phyloP scores from a whole-genome alignment of 2,113 vertebrate species.

The Eurypyga helias region DNA sequence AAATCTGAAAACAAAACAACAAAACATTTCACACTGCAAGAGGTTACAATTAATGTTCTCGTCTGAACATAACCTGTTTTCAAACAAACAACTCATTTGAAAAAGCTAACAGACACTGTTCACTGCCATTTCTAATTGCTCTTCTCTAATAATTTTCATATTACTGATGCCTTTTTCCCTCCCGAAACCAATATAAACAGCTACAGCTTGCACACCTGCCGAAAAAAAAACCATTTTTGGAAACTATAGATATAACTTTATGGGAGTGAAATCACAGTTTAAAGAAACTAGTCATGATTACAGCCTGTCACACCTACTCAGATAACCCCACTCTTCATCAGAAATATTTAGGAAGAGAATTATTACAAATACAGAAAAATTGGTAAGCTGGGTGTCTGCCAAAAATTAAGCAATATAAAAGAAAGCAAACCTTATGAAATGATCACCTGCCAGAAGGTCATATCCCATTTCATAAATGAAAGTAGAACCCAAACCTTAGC shows the following conservation, averaged over 20 bases:
- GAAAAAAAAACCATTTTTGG: not conserved
- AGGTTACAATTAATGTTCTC: not conserved
- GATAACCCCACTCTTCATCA: not conserved
- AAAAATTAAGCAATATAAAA: not conserved
- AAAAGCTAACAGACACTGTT: not conserved
- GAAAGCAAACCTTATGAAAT: not conserved
- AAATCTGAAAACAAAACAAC: constrained; percentile 77
- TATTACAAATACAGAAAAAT: not conserved
- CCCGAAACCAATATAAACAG: not conserved
- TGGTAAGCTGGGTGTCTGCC: not conserved
- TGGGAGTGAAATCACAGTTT: not conserved
- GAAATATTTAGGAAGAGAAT: not conserved
- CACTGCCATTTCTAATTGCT: not conserved
- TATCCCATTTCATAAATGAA: not conserved
- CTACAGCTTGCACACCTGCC: not conserved
- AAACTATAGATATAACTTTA: not conserved
- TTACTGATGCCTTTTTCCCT: not conserved
- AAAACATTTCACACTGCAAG: constrained; percentile 1
- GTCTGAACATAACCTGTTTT: not conserved
- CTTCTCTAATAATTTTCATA: not conserved
- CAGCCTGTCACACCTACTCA: not conserved
- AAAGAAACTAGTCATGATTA: not conserved
- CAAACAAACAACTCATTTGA: not conserved
- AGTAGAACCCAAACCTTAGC: not conserved
- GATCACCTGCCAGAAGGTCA: not conserved